These are phyloP conservation scores for Drosophila robusta DNA, from an alignment of 2,888 invertebrate genomes.

Conservation along the genomic window DNA sequence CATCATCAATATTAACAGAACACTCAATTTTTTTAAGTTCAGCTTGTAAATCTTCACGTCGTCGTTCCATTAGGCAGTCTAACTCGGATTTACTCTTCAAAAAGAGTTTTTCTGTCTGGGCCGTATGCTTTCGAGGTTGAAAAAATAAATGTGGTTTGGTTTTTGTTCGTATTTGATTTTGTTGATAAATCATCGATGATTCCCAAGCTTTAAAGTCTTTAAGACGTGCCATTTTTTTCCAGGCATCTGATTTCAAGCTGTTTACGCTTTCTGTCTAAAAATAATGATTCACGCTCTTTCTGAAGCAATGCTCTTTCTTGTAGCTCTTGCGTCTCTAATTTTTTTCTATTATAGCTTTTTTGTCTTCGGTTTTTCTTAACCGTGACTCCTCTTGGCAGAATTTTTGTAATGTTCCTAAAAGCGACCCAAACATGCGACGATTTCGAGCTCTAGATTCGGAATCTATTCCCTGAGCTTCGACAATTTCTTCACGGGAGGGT, in stretches of 20 bases:
- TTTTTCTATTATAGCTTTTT: slow-evolving; percentile 93
- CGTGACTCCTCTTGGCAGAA: slow-evolving; percentile 97
- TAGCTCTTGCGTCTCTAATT: slow-evolving; percentile 95
- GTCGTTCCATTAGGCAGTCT: slow-evolving; percentile 45
- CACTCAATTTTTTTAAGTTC: slow-evolving; percentile 57
- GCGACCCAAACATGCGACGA: slow-evolving; percentile 97
- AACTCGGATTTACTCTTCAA: slow-evolving; percentile 86
- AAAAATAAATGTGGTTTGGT: slow-evolving; percentile 95
- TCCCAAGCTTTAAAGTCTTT: slow-evolving; percentile 96
- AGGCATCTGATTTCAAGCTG: slow-evolving; percentile 95
- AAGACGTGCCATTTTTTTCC: slow-evolving; percentile 95
- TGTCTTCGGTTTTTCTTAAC: slow-evolving; percentile 94
- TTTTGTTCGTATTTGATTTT: slow-evolving; percentile 94
- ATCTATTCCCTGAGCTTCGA: slow-evolving; percentile 93
- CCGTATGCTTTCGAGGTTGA: slow-evolving; percentile 92
- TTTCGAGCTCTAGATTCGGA: slow-evolving; percentile 93
- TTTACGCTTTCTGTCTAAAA: slow-evolving; percentile 93
- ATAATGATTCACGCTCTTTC: slow-evolving; percentile 93
- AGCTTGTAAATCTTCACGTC: slow-evolving; percentile 51
- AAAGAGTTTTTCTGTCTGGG: slow-evolving; percentile 89
- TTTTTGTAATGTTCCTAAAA: slow-evolving; percentile 97
- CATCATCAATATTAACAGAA: slow-evolving; percentile 53
- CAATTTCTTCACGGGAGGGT: slow-evolving; percentile 93
- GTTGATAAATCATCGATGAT: slow-evolving; percentile 90
- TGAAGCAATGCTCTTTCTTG: slow-evolving; percentile 94